phyloP scores from a whole-genome alignment of 2,888 invertebrate species.

The Embidobia sp. region DNA sequence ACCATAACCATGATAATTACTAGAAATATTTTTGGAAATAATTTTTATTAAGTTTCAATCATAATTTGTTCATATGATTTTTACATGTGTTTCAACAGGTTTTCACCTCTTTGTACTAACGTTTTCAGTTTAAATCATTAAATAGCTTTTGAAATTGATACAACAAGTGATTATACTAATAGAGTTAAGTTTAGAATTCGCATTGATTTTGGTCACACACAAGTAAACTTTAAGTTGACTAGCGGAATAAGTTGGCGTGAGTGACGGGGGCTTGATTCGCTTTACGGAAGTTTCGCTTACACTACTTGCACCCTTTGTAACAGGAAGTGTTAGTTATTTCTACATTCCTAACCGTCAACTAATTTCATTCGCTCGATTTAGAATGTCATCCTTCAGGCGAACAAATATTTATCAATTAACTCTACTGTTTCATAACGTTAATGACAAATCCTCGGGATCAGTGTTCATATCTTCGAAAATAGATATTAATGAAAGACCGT shows the following conservation, averaged over 20 bases:
- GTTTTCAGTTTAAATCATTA: too few relatives aligned
- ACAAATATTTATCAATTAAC: conserved; percentile 26
- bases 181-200: conserved; percentile 24
- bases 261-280: conserved; percentile 39
- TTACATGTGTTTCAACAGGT: too few relatives aligned
- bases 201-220: conserved; percentile 38
- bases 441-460: too few relatives aligned
- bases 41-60: too few relatives aligned
- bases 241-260: conserved; percentile 34
- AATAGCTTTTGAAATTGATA: too few relatives aligned
- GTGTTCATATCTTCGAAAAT: too few relatives aligned
- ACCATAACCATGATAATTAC: too few relatives aligned
- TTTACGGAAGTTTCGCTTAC: conserved; percentile 49
- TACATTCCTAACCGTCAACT: conserved; percentile 39
- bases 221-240: conserved; percentile 37
- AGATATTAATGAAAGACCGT: too few relatives aligned
- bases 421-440: too few relatives aligned
- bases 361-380: conserved; percentile 16
- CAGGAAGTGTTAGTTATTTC: conserved; percentile 41
- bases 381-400: conserved; percentile 3
- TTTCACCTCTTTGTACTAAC: too few relatives aligned
- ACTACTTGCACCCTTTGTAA: conserved; percentile 48
- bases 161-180: conserved; percentile 15
- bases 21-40: too few relatives aligned
- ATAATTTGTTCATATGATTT: too few relatives aligned